phyloP scores from a whole-genome alignment of 2,888 invertebrate species.

The Chydorus sphaericus region DNA sequence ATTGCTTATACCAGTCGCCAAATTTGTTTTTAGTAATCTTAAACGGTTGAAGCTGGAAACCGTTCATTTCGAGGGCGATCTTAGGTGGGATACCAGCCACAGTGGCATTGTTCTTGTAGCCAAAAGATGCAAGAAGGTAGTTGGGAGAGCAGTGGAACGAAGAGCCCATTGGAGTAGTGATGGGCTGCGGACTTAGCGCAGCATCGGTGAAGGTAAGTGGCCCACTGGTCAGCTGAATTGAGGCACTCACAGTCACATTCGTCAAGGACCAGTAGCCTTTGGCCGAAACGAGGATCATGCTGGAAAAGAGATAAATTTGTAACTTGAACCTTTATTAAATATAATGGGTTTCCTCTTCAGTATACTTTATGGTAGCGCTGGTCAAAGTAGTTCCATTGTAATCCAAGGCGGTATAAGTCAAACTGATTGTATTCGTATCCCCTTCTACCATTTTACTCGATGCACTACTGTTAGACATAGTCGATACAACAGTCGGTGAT shows the following conservation, averaged over 20 bases:
- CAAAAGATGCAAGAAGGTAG: conserved; percentile 18
- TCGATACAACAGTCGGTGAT: not conserved
- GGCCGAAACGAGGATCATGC: not conserved
- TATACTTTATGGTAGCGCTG: not conserved
- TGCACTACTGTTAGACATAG: too few species aligned
- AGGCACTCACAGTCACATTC: not conserved
- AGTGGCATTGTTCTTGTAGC: conserved; percentile 14
- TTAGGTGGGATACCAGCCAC: conserved; percentile 8
- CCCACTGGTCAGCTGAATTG: not conserved
- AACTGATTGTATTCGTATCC: too few species aligned
- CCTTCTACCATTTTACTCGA: too few species aligned
- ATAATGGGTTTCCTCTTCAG: not conserved
- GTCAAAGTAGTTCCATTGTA: not conserved
- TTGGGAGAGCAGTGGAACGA: conserved; percentile 24
- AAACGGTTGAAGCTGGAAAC: conserved; percentile 14
- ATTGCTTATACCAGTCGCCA: conserved; percentile 7
- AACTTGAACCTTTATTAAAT: too few species aligned
- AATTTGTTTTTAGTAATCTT: conserved; percentile 7
- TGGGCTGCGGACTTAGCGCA: conserved; percentile 7
- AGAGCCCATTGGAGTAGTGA: conserved; percentile 21
- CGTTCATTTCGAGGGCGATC: conserved; percentile 5
- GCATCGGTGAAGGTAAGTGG: not conserved
- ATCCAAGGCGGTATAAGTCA: not conserved
- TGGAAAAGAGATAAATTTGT: not conserved
- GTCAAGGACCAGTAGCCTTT: conserved; percentile 8